Conservation (phyloP, 2,797 vertebrate species). For the Cossypha dichroa region DNA sequence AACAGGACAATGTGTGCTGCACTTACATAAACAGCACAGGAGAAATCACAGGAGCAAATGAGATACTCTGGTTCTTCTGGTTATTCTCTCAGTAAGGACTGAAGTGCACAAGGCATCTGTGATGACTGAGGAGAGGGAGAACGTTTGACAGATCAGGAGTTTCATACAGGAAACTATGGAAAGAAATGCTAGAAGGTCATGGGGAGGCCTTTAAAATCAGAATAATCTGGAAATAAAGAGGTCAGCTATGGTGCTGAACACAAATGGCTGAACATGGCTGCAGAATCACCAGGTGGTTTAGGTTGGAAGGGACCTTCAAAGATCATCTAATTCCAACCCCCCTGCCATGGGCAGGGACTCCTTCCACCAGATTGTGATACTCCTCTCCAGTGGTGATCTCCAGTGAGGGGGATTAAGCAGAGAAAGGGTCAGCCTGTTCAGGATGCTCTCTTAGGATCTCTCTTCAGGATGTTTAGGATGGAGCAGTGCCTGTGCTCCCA, state of each 20-base stretch:
- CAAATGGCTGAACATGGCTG: not conserved
- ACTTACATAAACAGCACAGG: not conserved
- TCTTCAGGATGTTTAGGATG: too few species aligned
- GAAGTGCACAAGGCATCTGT: not conserved
- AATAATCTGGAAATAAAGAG: not conserved
- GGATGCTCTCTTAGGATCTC: not conserved
- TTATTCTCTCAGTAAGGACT: not conserved
- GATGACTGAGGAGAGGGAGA: not conserved
- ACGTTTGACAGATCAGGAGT: not conserved
- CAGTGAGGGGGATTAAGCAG: not conserved
- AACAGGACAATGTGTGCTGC: not conserved
- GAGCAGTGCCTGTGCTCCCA: not conserved
- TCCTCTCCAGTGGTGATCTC: not conserved
- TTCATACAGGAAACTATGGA: not conserved
- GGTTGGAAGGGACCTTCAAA: not conserved
- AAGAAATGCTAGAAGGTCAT: not conserved
- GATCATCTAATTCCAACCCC: accelerated
- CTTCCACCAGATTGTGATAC: not conserved
- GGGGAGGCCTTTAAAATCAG: not conserved
- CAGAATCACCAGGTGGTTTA: not conserved
- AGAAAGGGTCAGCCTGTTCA: not conserved
- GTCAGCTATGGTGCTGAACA: not conserved
- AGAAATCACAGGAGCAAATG: not conserved
- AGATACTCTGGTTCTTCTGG: not conserved
- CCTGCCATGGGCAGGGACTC: not conserved